phyloP scores from a whole-genome alignment of 2,888 invertebrate species.

The Isotomurus palustris region DNA sequence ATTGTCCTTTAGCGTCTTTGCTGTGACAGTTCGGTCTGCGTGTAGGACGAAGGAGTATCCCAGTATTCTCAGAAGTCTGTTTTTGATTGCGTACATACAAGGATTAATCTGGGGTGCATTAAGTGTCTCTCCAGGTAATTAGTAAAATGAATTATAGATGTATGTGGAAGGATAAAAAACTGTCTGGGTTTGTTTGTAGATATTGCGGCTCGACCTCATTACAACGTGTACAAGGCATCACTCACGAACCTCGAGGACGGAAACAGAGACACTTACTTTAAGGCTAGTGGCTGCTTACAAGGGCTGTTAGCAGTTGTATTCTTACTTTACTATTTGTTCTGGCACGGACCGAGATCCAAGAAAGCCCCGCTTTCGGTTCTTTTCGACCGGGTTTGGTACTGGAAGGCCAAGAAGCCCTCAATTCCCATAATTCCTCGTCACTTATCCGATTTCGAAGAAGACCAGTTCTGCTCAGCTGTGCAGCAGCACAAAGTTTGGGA shows the following conservation, averaged over 20 bases:
- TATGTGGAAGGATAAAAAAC: background rate
- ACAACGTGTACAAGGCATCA: background rate
- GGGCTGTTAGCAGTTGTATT: conserved; percentile 18
- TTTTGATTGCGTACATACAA: conserved; percentile 20
- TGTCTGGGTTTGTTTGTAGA: background rate
- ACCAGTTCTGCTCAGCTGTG: background rate
- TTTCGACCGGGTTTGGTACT: conserved; percentile 6
- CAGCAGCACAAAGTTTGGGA: conserved; percentile 19
- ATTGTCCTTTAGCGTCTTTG: background rate
- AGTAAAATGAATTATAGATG: background rate
- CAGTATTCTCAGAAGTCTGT: conserved; percentile 16
- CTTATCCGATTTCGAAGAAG: background rate
- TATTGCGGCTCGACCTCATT: conserved; percentile 8
- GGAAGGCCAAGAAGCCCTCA: conserved; percentile 4
- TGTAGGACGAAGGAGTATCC: too few species aligned
- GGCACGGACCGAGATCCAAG: conserved; percentile 19
- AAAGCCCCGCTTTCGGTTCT: conserved; percentile 23
- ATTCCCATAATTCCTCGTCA: conserved; percentile 17
- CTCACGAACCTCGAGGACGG: background rate
- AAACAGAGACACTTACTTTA: conserved; percentile 22
- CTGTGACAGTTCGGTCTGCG: too few species aligned
- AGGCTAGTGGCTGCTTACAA: conserved; percentile 17
- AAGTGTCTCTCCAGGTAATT: conserved; percentile 19
- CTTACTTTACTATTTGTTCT: conserved; percentile 26
- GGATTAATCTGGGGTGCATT: conserved; percentile 21